These are phyloP conservation scores for Hecatera dysodea DNA, from an alignment of 2,888 invertebrate genomes.

Conservation along the genomic window DNA sequence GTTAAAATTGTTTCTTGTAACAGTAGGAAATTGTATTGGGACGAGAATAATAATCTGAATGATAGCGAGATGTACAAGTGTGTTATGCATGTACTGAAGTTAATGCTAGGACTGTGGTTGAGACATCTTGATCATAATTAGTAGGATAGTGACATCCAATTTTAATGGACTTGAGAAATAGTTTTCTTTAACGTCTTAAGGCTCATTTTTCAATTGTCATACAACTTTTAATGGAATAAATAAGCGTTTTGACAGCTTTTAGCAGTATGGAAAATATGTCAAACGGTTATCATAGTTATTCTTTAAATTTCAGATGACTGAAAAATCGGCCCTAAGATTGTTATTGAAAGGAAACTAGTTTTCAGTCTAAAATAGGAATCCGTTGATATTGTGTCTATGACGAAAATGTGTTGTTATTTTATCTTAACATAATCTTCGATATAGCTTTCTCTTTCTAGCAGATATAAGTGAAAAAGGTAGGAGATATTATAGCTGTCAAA, in stretches of 20 bases:
- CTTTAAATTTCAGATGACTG: too few species aligned
- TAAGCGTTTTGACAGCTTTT: too few species aligned
- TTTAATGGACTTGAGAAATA: not conserved
- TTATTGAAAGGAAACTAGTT: not conserved
- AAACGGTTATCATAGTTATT: too few species aligned
- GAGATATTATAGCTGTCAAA: not conserved
- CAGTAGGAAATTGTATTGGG: conserved; percentile 80
- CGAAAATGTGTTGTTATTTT: conserved; percentile 14
- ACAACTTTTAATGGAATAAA: too few species aligned
- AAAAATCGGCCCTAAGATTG: not conserved
- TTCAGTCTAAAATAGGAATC: not conserved
- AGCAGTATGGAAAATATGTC: too few species aligned
- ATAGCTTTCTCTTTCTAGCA: conserved; percentile 9
- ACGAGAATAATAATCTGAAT: conserved; percentile 82
- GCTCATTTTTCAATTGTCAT: too few species aligned
- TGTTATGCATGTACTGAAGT: conserved; percentile 83
- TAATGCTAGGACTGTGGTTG: conserved; percentile 87
- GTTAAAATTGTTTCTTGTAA: conserved; percentile 77
- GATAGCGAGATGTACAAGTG: conserved; percentile 85
- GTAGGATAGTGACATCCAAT: conserved; percentile 54
- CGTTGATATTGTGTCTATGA: conserved; percentile 3
- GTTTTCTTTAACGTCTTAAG: not conserved
- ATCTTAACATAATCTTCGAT: conserved; percentile 1
- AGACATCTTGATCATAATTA: conserved; percentile 86
- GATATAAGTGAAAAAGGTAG: not conserved